Percentiles rank a stretch among this genome's conserved stretches.
Conservation (phyloP, 2,113 vertebrate species). For the Mola mola region DNA sequence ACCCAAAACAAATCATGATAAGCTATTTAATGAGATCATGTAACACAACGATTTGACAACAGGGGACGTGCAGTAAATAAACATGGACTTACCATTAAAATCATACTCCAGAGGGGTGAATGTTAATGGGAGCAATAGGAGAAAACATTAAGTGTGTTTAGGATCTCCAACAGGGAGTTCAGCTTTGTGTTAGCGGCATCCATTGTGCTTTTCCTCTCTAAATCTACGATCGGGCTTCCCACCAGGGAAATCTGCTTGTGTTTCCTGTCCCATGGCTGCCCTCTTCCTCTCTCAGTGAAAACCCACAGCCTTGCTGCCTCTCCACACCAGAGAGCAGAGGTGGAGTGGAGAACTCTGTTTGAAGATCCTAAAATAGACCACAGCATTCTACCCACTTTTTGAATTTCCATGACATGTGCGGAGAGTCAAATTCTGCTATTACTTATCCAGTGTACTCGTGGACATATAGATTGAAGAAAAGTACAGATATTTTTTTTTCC, state of each 20-base stretch:
- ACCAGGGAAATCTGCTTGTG: constrained; percentile 65
- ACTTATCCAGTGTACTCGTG: not conserved
- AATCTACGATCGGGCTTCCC: constrained; percentile 59
- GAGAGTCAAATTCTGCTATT: not conserved
- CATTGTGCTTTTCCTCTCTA: constrained; percentile 62
- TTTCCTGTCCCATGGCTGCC: constrained; percentile 75
- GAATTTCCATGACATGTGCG: constrained; percentile 30
- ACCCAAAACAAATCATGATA: no score
- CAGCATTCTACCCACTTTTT: constrained; percentile 28
- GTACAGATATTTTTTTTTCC: not conserved
- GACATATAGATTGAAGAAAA: not conserved
- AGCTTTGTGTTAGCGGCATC: constrained; percentile 34
- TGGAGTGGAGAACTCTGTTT: constrained; percentile 42
- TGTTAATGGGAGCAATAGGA: constrained; percentile 11
- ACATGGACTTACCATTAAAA: not conserved
- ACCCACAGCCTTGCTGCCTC: constrained; percentile 45
- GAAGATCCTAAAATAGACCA: constrained; percentile 57
- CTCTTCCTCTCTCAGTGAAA: constrained; percentile 64
- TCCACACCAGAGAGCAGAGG: constrained; percentile 43
- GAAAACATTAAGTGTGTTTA: constrained; percentile 15
- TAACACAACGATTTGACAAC: no score
- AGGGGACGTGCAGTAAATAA: no score
- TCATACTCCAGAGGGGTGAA: constrained; percentile 1
- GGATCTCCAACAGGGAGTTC: constrained; percentile 21
- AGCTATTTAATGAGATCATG: no score